These are phyloP conservation scores for Agrilus cyanescens DNA, from an alignment of 2,888 invertebrate species.

Conservation along the genomic window DNA sequence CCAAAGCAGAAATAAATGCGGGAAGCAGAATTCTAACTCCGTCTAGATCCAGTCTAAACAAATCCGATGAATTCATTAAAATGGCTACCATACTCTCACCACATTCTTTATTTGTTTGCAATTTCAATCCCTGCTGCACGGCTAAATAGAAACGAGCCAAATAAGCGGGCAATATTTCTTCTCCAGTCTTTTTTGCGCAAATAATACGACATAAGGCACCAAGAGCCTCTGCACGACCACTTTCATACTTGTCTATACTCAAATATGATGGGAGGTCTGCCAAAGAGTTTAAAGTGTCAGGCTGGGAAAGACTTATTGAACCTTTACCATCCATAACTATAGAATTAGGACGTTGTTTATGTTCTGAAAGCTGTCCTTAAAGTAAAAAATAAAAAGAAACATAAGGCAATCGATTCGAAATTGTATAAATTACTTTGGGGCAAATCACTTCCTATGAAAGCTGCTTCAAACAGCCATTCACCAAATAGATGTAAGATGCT, in stretches of 20 bases:
- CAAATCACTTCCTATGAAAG: slow-evolving; percentile 71
- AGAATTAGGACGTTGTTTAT: slow-evolving; percentile 52
- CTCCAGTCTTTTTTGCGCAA: slow-evolving; percentile 89
- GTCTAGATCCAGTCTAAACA: slow-evolving; percentile 83
- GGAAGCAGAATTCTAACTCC: slow-evolving; percentile 88
- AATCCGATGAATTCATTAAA: slow-evolving; percentile 71
- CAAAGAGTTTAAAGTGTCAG: slow-evolving; percentile 52
- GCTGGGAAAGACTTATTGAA: slow-evolving; percentile 45
- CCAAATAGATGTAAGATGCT: slow-evolving; percentile 92
- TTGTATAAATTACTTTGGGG: slow-evolving; percentile 35
- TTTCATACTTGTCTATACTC: slow-evolving; percentile 67
- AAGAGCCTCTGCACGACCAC: slow-evolving; percentile 87
- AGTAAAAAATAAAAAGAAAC: background rate
- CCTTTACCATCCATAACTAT: slow-evolving; percentile 49
- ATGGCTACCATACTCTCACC: slow-evolving; percentile 79
- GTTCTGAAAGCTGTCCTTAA: slow-evolving; percentile 24
- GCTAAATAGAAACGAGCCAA: slow-evolving; percentile 89
- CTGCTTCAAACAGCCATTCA: slow-evolving; percentile 93
- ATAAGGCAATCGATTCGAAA: background rate
- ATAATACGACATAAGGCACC: slow-evolving; percentile 92
- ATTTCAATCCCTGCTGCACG: slow-evolving; percentile 67
- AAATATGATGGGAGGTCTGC: slow-evolving; percentile 56
- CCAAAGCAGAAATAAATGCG: slow-evolving; percentile 77
- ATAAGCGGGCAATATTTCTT: slow-evolving; percentile 86
- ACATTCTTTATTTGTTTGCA: slow-evolving; percentile 40